Conservation (phyloP, 2,888 invertebrate species). For the Drosophila meridionalis region DNA sequence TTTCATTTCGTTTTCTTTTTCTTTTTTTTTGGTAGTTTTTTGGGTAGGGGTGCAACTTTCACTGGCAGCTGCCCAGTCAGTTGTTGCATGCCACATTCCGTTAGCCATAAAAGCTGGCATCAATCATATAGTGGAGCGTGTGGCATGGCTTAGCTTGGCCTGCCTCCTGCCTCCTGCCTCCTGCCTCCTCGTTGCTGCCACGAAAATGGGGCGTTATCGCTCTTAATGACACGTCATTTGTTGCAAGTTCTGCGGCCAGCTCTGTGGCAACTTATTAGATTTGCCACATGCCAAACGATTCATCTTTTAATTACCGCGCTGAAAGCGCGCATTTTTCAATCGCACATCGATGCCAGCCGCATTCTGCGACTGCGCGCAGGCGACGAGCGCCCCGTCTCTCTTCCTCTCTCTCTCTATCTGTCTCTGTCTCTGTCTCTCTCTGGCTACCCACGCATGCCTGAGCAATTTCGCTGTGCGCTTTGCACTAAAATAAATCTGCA, state of each 20-base stretch:
- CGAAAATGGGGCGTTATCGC: constrained; percentile 81
- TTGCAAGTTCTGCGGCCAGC: constrained; percentile 40
- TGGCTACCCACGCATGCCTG: constrained; percentile 66
- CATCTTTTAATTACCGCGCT: constrained; percentile 84
- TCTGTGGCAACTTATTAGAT: constrained; percentile 61
- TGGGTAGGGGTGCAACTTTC: constrained; percentile 44
- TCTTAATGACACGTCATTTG: constrained; percentile 82
- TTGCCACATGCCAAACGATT: constrained; percentile 77
- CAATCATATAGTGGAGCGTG: constrained; percentile 64
- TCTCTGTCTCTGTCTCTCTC: constrained; percentile 5
- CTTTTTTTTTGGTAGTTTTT: neutral
- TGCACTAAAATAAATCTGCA: constrained; percentile 78
- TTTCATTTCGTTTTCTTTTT: neutral
- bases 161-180: neutral
- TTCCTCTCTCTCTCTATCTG: neutral
- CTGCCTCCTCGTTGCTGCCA: constrained; percentile 42
- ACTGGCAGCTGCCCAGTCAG: constrained; percentile 31
- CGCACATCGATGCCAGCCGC: constrained; percentile 52
- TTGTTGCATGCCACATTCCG: constrained; percentile 51
- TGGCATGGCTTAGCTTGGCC: constrained; percentile 3
- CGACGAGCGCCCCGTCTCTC: neutral
- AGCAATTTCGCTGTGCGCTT: constrained; percentile 62
- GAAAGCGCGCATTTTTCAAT: constrained; percentile 83
- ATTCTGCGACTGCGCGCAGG: constrained; percentile 37
- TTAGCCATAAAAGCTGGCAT: constrained; percentile 78